Evolutionary conservation across 2,888 invertebrate genomes (phyloP), one percentile per base, ranked within the genome.

Genomic region (Carcina quercana): DNA sequence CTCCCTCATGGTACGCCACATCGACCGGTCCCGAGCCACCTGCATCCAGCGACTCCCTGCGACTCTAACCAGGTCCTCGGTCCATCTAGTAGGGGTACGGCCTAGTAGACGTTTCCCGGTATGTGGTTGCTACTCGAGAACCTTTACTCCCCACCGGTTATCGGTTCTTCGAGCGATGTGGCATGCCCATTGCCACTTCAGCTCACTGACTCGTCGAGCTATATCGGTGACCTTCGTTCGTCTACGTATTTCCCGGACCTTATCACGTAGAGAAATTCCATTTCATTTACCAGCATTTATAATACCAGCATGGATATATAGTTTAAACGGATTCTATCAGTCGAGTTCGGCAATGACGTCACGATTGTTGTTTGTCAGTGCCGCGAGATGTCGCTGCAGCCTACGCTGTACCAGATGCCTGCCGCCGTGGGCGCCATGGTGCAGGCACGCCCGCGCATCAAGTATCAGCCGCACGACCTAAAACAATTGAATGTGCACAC

Each of bases 321-420:
- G 7, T 5, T 17, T 17, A 17, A 17, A 5, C n/a, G n/a, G n/a
- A 17, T 7, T 7, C 17, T 7, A 4, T 17, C 7, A 17, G 17
- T 17, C 17, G 4, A 17, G 17, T 4, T 7, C 17, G 5, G 5
- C 17, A 17, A 7, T 4, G 4, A 7, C 7, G 17, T 17, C 17
- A 17, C 7, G 4, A 5, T 17, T 5, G 5, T 5, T 7, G 24
- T 12, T 37, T 25, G 28, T 1, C 43, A 79, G 78, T 74, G 76
- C 38, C 78, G 75, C 34, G 70, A 76, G 49, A 38, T 78, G 46
- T 76, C 75, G 5, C 39, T 60, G 15, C 70, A 73, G 50, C 68
- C 73, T 30, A 57, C 56, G 34, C 44, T 66, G 37, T 60, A 58
- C 36, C 47, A 52, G 36, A 56, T 54, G 58, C 64, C 69, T 30